Evolutionary conservation across 2,888 invertebrate genomes (phyloP).

Genomic region (Chymomyza fuscimana): DNA sequence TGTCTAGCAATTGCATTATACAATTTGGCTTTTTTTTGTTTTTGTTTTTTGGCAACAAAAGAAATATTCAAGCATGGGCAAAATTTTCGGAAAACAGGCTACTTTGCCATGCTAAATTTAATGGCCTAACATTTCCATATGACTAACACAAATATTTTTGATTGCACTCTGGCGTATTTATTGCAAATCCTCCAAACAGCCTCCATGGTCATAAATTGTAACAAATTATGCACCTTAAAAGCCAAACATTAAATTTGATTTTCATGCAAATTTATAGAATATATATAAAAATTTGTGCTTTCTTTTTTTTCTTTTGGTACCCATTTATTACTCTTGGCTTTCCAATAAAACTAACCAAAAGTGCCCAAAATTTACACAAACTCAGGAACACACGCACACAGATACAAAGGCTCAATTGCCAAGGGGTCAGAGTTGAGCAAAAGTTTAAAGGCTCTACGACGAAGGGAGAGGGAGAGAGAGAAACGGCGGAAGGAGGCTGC

Average conservation of each 20-base stretch:
- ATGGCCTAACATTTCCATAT: background rate
- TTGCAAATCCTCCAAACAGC: background rate
- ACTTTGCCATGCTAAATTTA: background rate
- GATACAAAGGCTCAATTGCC: constrained; percentile 22
- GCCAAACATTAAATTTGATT: constrained; percentile 60
- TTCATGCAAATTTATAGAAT: constrained; percentile 55
- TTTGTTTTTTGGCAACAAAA: background rate
- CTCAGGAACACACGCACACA: constrained; percentile 10
- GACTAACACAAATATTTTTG: constrained; percentile 20
- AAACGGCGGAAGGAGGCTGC: constrained; percentile 11
- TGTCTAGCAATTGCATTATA: background rate
- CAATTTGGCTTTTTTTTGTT: background rate
- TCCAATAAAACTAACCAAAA: constrained; percentile 10
- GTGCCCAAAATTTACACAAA: constrained; percentile 9
- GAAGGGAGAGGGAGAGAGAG: background rate
- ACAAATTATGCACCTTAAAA: constrained; percentile 47
- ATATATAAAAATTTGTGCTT: constrained; percentile 1
- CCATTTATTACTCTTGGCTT: constrained; percentile 1
- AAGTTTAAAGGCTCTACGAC: constrained; percentile 15
- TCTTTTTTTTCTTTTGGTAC: constrained; percentile 20
- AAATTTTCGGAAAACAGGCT: background rate
- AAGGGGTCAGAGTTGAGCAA: constrained; percentile 20
- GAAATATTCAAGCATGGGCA: background rate
- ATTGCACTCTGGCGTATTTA: constrained; percentile 10
- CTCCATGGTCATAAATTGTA: constrained; percentile 31